phyloP scores from a whole-genome alignment of 2,113 vertebrate species.

The Geococcyx californianus region DNA sequence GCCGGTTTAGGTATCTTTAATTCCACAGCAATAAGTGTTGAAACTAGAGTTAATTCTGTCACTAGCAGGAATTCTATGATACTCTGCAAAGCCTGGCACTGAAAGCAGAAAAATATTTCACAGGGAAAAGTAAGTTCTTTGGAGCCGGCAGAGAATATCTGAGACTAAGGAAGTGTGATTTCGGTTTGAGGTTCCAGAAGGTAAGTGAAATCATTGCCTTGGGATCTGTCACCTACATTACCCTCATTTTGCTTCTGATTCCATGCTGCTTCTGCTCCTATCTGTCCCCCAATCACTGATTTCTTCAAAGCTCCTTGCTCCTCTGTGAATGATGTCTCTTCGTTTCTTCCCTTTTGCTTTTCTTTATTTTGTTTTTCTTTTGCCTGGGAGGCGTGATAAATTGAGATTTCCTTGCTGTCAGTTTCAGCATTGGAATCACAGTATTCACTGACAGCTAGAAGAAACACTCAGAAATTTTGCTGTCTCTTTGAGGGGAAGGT shows the following conservation, averaged over 20 bases:
- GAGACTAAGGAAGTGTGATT: neutral
- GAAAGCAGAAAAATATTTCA: neutral
- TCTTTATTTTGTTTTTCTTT: neutral
- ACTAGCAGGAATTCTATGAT: neutral
- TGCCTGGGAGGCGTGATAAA: neutral
- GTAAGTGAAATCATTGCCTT: neutral
- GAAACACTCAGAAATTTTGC: neutral
- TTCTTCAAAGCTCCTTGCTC: neutral
- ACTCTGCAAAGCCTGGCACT: neutral
- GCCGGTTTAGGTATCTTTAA: neutral
- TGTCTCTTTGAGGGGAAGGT: neutral
- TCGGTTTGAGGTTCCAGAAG: neutral
- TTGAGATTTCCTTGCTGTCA: neutral
- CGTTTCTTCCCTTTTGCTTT: too few relatives aligned
- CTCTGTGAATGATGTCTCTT: neutral
- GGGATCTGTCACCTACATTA: neutral
- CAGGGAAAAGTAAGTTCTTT: neutral
- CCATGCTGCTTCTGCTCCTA: neutral
- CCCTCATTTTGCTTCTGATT: neutral
- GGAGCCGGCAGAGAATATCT: neutral
- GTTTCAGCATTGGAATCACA: neutral
- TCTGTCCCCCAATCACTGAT: neutral
- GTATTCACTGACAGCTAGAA: neutral
- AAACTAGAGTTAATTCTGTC: neutral
- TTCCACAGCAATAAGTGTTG: neutral